Base-by-base conservation (phyloP, 2,888 invertebrate genomes). In the Biston betularia region DNA sequence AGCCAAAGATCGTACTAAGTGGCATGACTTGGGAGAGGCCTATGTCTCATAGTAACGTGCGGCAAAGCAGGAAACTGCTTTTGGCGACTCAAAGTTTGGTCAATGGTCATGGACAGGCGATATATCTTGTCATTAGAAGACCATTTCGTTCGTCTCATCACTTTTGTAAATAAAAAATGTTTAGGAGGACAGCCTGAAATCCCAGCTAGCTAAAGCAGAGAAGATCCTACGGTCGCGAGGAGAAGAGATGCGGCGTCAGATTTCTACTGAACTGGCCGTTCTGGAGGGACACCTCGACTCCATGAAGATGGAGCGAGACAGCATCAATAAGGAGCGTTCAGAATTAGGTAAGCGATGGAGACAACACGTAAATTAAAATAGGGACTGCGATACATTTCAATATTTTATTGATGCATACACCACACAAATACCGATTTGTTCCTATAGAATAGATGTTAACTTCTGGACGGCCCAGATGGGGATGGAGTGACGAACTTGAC, bases 181-280 rank as follows among this genome's bases (percentile, higher is more conserved):
- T 48, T 76, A 93, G 93, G 93, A 93, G 77, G 79, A 85, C 12
- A 85, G 75, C 44, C 60, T 93, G 0, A 89, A 89, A 78, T 57
- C 58, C 0, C 89, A 92, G 63, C 62, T 90, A 0, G 70, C 76
- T 2, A 84, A 89, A 74, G 91, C 92, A 0, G 92, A 92, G 69
- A 52, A 82, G 8, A 70, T 81, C 0, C 74, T 93, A 1, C 79
- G 75, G 9, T 75, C 77, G 52, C 87, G 87, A 49, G 90, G 89
- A 46, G 90, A 92, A 62, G 90, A 89, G 0, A 87, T 93, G 89
- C 82, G 87, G 10, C 34, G 46, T 0, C 89, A 92, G 66, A 90
- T 93, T 74, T 78, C 89, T 0, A 78, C 75, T 15, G 93, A 93
- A 70, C 80, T 93, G 2, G 9, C 63, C 0, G 70, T 84, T n/a